Evolutionary conservation across 1,140 invertebrate genomes (phyloP).

Genomic region (Alviniconcha marisindica): DNA sequence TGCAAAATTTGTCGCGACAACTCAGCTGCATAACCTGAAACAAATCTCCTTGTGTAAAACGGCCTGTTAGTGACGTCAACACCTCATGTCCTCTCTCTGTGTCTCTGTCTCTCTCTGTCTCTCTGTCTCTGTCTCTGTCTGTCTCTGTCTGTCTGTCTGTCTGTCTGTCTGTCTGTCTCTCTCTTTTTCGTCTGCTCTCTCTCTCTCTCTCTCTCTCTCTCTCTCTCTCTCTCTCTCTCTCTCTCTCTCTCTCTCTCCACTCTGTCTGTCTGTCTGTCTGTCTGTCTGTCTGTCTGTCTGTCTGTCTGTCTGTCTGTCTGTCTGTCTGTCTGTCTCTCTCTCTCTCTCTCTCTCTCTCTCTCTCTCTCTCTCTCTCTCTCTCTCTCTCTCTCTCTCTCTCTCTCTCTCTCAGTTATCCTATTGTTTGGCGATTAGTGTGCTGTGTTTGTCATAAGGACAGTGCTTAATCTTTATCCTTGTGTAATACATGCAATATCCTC

Average conservation of each 20-base stretch:
- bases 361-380: neutral
- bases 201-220: neutral
- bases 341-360: slow-evolving; percentile 10
- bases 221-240: slow-evolving; percentile 2
- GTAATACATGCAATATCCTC: too few relatives aligned
- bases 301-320: neutral
- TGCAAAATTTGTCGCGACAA: too few relatives aligned
- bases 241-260: too few relatives aligned
- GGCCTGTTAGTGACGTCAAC: too few relatives aligned
- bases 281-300: neutral
- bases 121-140: neutral
- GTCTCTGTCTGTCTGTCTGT: too few relatives aligned
- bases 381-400: slow-evolving; percentile 18
- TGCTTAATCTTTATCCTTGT: too few relatives aligned
- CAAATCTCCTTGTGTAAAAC: too few relatives aligned
- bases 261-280: neutral
- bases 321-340: neutral
- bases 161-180: neutral
- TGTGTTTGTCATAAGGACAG: too few relatives aligned
- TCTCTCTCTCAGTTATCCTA: neutral
- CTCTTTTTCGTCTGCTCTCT: neutral
- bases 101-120: neutral
- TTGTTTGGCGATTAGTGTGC: too few relatives aligned
- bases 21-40: too few relatives aligned
- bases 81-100: too few relatives aligned